phyloP scores from a whole-genome alignment of 1,140 invertebrate species.

The Yoshiicerus persimilis region DNA sequence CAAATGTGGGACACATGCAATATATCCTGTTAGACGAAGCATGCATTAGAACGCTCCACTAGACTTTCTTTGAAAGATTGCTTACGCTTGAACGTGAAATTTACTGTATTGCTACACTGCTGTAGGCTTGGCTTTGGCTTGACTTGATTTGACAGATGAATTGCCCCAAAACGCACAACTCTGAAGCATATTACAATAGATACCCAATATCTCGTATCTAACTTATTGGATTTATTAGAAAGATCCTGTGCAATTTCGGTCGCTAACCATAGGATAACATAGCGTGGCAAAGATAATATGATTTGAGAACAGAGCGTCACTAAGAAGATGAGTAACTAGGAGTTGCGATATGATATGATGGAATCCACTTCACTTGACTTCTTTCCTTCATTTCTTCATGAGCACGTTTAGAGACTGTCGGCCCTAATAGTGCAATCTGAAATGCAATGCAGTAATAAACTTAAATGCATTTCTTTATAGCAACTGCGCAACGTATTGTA shows the following conservation, averaged over 20 bases:
- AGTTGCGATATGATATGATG: background rate
- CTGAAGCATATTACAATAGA: background rate
- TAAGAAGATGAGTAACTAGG: background rate
- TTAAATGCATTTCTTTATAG: background rate
- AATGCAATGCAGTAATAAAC: too few relatives aligned
- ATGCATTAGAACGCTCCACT: background rate
- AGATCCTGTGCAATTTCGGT: background rate
- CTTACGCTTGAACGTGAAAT: background rate
- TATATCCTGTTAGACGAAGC: constrained; percentile 9
- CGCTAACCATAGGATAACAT: background rate
- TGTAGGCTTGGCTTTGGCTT: background rate
- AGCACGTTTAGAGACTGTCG: background rate
- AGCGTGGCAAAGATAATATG: background rate
- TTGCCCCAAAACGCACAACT: background rate
- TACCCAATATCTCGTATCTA: background rate
- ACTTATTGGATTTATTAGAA: background rate
- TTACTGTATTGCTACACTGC: background rate
- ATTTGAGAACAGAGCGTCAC: background rate
- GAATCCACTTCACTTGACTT: background rate
- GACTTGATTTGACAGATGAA: background rate
- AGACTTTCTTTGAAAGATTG: background rate
- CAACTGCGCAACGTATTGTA: too few relatives aligned
- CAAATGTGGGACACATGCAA: constrained; percentile 28
- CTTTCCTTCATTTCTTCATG: background rate
- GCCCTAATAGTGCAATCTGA: background rate